phyloP scores from a whole-genome alignment of 2,888 invertebrate genomes.

The Drosophila austrosaltans region DNA sequence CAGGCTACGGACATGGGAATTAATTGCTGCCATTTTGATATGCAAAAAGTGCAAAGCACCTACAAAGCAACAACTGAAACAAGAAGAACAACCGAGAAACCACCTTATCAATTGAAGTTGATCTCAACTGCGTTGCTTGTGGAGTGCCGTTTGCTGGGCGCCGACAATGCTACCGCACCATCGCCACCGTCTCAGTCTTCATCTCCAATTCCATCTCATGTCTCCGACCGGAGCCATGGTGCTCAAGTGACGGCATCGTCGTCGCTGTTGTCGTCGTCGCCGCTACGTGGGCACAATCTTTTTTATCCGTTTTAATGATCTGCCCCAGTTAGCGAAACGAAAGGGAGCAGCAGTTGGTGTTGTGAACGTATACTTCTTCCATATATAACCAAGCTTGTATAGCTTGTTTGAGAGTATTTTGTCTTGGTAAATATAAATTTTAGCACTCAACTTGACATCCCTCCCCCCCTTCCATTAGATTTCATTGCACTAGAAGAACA shows the following conservation, averaged over 20 bases:
- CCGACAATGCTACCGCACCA: slow-evolving; percentile 48
- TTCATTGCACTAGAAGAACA: slow-evolving; percentile 67
- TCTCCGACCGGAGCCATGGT: not conserved
- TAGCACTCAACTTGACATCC: slow-evolving; percentile 64
- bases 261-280: slow-evolving; percentile 25
- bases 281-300: slow-evolving; percentile 74
- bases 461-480: slow-evolving; percentile 42
- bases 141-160: slow-evolving; percentile 73
- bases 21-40: slow-evolving; percentile 77
- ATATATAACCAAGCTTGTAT: slow-evolving; percentile 17
- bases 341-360: slow-evolving; percentile 66
- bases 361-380: slow-evolving; percentile 25
- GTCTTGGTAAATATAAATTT: slow-evolving; percentile 63
- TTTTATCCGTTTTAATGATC: slow-evolving; percentile 79
- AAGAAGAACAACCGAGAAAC: slow-evolving; percentile 29
- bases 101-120: slow-evolving; percentile 70
- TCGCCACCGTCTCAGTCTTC: slow-evolving; percentile 50
- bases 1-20: slow-evolving; percentile 62
- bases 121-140: slow-evolving; percentile 52
- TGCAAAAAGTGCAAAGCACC: slow-evolving; percentile 65
- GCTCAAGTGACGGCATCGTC: slow-evolving; percentile 15
- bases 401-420: slow-evolving; percentile 27
- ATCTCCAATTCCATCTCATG: not conserved
- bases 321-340: slow-evolving; percentile 77
- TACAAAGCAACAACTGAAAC: slow-evolving; percentile 16